Evolutionary conservation across 2,888 invertebrate species (phyloP).

Genomic region (Aethes cnicana): DNA sequence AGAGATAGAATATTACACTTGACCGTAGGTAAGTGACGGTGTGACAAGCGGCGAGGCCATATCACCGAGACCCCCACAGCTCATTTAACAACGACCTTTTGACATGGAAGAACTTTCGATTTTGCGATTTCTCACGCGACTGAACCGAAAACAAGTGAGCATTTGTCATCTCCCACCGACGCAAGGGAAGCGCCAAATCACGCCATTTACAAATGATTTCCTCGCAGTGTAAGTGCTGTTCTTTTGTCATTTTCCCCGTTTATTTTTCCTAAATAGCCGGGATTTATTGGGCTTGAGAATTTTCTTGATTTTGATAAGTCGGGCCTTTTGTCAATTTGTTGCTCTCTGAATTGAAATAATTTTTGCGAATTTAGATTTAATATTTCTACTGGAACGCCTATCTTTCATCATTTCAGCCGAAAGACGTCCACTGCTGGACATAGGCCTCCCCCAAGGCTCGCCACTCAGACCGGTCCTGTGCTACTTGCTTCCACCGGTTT

Average conservation of each 20-base stretch:
- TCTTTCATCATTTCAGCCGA: too few relatives aligned
- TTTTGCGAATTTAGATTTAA: too few relatives aligned
- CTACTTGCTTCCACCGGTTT: too few relatives aligned
- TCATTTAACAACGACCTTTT: constrained; percentile 52
- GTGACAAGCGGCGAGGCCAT: neutral
- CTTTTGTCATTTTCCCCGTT: neutral
- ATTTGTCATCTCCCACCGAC: constrained; percentile 41
- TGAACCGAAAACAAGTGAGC: constrained; percentile 45
- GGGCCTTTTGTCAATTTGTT: too few relatives aligned
- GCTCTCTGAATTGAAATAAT: too few relatives aligned
- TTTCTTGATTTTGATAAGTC: too few relatives aligned
- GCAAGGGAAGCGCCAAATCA: constrained; percentile 33
- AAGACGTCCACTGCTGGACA: too few relatives aligned
- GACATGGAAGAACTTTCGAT: constrained; percentile 46
- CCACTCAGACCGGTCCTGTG: too few relatives aligned
- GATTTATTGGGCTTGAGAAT: too few relatives aligned
- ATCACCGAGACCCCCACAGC: constrained; percentile 37
- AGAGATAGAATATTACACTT: too few relatives aligned
- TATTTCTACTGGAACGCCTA: too few relatives aligned
- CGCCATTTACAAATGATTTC: constrained; percentile 33
- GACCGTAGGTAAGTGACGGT: neutral
- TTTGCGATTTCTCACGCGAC: constrained; percentile 47
- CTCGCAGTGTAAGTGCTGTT: constrained; percentile 27
- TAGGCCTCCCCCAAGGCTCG: too few relatives aligned
- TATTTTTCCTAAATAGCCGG: neutral